Conservation (phyloP, 2,797 vertebrate genomes). For the Phrynocephalus vlangalii region DNA sequence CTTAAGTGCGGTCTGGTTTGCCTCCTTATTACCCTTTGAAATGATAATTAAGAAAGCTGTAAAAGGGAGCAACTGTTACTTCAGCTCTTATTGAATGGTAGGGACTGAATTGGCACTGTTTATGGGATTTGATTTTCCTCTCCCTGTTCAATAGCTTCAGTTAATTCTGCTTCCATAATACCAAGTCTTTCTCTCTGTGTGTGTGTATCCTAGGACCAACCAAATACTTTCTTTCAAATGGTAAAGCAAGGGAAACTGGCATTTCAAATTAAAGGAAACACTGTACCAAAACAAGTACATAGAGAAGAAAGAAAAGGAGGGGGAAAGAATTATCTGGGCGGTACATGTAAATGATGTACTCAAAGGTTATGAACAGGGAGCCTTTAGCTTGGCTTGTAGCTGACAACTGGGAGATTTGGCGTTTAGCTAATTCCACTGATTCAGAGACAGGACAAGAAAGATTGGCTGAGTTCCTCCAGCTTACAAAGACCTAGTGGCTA, state of each 20-base stretch:
- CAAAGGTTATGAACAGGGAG: conserved; percentile 59
- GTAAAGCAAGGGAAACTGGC: conserved; percentile 60
- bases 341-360: conserved; percentile 66
- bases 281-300: conserved; percentile 63
- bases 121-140: conserved; percentile 51
- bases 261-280: conserved; percentile 65
- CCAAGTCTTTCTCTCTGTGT: conserved; percentile 55
- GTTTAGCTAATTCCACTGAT: conserved; percentile 59
- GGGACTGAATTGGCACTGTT: conserved; percentile 40
- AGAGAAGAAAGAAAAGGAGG: conserved; percentile 43
- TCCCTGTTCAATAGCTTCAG: conserved; percentile 41
- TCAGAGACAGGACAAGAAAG: conserved; percentile 40
- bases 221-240: conserved; percentile 52
- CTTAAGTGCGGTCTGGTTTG: not conserved
- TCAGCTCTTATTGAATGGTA: conserved; percentile 14
- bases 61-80: conserved; percentile 52
- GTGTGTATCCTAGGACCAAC: conserved; percentile 60
- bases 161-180: conserved; percentile 63
- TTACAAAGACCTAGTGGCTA: conserved; percentile 46
- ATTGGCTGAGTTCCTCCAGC: conserved; percentile 61
- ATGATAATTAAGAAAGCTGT: conserved; percentile 14
- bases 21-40: not conserved
- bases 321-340: conserved; percentile 52
- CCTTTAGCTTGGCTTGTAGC: conserved; percentile 13
- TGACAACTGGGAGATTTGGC: conserved; percentile 56